Conservation (phyloP, 1,140 invertebrate species). For the Ericerus pela region DNA sequence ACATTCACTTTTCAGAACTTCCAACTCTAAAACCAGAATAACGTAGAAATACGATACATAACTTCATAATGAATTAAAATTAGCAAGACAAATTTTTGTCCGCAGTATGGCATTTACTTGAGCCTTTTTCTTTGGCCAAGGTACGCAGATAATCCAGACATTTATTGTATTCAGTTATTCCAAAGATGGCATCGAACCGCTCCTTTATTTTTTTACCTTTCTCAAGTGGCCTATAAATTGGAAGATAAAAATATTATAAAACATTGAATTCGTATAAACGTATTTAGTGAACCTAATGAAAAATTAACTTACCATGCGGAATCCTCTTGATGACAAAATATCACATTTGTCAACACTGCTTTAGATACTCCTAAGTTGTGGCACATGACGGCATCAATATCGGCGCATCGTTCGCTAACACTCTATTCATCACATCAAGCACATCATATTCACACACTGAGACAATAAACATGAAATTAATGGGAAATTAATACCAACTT, state of each 20-base stretch:
- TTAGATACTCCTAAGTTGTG: slow-evolving; percentile 73
- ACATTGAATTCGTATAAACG: not conserved
- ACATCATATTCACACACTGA: no score
- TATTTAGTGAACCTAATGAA: not conserved
- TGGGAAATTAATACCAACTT: not conserved
- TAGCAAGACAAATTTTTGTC: no score
- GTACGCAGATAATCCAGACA: slow-evolving; percentile 61
- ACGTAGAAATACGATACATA: no score
- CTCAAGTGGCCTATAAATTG: slow-evolving; percentile 59
- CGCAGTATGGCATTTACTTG: no score
- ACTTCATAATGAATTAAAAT: no score
- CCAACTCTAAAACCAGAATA: slow-evolving; percentile 17
- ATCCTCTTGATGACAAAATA: slow-evolving; percentile 99
- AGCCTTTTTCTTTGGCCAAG: not conserved
- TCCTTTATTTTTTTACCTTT: slow-evolving; percentile 87
- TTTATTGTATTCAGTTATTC: slow-evolving; percentile 83
- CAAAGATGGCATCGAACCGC: slow-evolving; percentile 97
- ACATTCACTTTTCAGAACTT: slow-evolving; percentile 35
- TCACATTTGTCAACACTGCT: slow-evolving; percentile 86
- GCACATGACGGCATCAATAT: slow-evolving; percentile 52
- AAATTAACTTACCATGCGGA: slow-evolving; percentile 54
- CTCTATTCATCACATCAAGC: slow-evolving; percentile 22
- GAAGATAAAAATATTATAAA: slow-evolving; percentile 15
- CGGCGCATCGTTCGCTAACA: slow-evolving; percentile 48
- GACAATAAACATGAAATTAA: not conserved